Evolutionary conservation across 2,888 invertebrate species (phyloP).

Genomic region (Caenorhabditis sinica): DNA sequence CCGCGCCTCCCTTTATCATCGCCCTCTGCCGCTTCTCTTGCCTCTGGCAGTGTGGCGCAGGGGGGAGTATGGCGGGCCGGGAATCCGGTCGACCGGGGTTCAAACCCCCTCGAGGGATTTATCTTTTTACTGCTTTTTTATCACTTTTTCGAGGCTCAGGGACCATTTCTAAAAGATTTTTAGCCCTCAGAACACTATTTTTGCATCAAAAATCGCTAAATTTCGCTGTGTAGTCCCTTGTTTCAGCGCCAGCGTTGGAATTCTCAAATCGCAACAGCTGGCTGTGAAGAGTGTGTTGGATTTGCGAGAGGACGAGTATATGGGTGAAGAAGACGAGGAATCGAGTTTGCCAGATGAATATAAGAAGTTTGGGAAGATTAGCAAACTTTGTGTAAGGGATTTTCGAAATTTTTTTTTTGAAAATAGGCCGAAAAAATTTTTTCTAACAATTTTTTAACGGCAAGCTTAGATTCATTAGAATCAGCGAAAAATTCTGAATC

Average conservation of each 20-base stretch:
- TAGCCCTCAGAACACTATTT: no score
- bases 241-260: slow-evolving; percentile 45
- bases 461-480: neutral
- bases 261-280: slow-evolving; percentile 38
- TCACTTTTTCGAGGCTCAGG: no score
- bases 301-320: slow-evolving; percentile 50
- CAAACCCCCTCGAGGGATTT: no score
- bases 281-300: slow-evolving; percentile 55
- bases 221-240: neutral
- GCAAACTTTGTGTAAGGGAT: slow-evolving; percentile 39
- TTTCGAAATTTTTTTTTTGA: neutral
- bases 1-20: no score
- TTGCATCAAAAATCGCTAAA: neutral
- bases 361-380: slow-evolving; percentile 45
- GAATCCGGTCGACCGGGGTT: no score
- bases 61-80: no score
- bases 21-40: no score
- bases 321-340: slow-evolving; percentile 24
- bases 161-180: neutral
- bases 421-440: no score
- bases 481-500: neutral
- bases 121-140: no score
- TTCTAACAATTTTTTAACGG: no score
- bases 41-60: no score
- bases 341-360: slow-evolving; percentile 36